phyloP scores from a whole-genome alignment of 2,797 vertebrate species.

The Bufotes viridis region DNA sequence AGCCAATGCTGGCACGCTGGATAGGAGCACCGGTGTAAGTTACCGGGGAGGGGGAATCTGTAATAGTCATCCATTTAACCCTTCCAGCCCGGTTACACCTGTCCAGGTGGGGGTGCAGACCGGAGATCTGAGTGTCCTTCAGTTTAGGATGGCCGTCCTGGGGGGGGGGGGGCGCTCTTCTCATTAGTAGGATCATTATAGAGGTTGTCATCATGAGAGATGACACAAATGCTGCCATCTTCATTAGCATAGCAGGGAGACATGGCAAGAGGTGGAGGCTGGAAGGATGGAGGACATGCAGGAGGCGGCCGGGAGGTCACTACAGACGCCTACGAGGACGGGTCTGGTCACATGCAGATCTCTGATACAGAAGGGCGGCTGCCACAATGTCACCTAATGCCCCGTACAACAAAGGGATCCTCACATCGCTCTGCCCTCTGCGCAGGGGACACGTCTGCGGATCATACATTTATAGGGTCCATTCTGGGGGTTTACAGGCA shows the following conservation, averaged over 20 bases:
- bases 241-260: slow-evolving; percentile 25
- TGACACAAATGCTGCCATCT: not conserved
- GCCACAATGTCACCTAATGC: too few relatives aligned
- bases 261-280: not conserved
- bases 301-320: not conserved
- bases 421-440: too few relatives aligned
- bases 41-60: not conserved
- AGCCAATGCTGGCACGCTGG: slow-evolving; percentile 87
- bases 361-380: too few relatives aligned
- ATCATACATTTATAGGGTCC: too few relatives aligned
- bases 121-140: not conserved
- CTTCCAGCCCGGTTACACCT: not conserved
- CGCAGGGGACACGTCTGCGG: too few relatives aligned
- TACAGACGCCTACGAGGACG: not conserved
- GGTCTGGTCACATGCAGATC: too few relatives aligned
- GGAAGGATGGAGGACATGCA: not conserved
- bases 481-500: too few relatives aligned
- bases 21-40: slow-evolving; percentile 96
- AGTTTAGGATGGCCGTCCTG: not conserved
- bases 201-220: not conserved
- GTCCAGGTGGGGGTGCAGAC: too few relatives aligned
- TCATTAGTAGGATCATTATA: not conserved
- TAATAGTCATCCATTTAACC: not conserved
- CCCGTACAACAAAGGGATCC: too few relatives aligned
- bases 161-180: not conserved